Base-by-base conservation (phyloP, 2,797 vertebrate genomes). In the Allobates femoralis region DNA sequence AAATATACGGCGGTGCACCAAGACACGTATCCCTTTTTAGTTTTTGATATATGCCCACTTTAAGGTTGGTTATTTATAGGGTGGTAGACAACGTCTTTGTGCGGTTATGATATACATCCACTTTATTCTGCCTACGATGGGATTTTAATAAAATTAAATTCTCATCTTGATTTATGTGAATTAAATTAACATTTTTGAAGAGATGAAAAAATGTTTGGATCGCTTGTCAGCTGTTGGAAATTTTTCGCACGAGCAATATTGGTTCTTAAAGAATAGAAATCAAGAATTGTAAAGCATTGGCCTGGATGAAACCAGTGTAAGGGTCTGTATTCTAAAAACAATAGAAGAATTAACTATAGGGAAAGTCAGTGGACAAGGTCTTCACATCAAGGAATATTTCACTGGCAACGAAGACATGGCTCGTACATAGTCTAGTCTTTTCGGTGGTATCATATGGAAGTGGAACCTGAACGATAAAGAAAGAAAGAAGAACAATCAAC, bases 21-120 rank as follows among this genome's bases (percentile, higher is more conserved):
- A 50, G 74, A 50, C 64, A 46, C 56, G 19, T 55, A 11, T 46
- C 16, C 56, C 66, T 64, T 83, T 84, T 73, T 83, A 60, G 66
- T 80, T 84, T 80, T 71, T 84, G 76, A 87, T 87, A 73, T 84
- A 87, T 37, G 37, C 64, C 60, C 41, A 81, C 79, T 81, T 81
- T 81, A 81, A 23, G 53, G 28, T 58, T 56, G 71, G 34, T 83
- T 60, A 83, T 74, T 83, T 73, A 73, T 83, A 74, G 66, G 28
- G 28, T 21, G 2, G 53, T 5, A 28, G 67, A 73, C 81, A 73
- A 41, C 4, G 46, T 81, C 79, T 81, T 81, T 66, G 79, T 81
- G 18, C 18, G 23, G 28, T 81, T 55, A 67, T 81, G 60, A 81
- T 81, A 51, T 81, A 69, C 60, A 26, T 51, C 46, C 46, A 51